Percentiles rank a stretch among this genome's conserved stretches.
Evolutionary conservation across 2,113 vertebrate species (phyloP).

Genomic region (Semicossyphus pulcher): DNA sequence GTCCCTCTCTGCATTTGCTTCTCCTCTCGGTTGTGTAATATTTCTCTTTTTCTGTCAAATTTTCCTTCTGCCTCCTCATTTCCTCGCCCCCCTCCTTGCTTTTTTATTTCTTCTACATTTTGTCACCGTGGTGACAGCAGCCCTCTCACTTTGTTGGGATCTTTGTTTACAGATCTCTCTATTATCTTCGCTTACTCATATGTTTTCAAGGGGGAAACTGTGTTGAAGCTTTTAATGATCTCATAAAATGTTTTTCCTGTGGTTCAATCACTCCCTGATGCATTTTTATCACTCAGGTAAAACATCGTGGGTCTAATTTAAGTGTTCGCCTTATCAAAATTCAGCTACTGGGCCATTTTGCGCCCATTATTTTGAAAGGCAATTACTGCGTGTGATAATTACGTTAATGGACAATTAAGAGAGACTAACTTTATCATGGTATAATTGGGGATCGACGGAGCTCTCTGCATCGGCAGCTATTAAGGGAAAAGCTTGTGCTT

Average conservation of each 20-base stretch:
- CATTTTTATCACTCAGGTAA: conserved; percentile 71
- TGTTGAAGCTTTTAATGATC: conserved; percentile 65
- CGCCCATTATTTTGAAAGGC: conserved; percentile 75
- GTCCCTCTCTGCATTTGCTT: conserved; percentile 28
- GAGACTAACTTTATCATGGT: conserved; percentile 62
- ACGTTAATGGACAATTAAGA: conserved; percentile 72
- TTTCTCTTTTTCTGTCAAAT: not conserved
- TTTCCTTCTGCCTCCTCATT: not conserved
- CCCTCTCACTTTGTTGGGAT: conserved; percentile 1
- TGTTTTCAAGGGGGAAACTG: conserved; percentile 38
- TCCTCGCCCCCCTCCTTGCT: not conserved
- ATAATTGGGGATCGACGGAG: conserved; percentile 66
- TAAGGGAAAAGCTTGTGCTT: conserved; percentile 50
- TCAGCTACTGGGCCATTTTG: conserved; percentile 57
- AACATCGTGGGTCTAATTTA: conserved; percentile 71
- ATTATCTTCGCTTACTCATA: conserved; percentile 12
- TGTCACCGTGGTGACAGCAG: not conserved
- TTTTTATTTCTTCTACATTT: conserved; percentile 4
- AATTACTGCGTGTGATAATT: conserved; percentile 74
- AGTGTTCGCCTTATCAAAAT: conserved; percentile 64
- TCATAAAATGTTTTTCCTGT: conserved; percentile 35
- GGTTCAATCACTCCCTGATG: conserved; percentile 60
- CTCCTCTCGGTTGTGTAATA: conserved; percentile 2
- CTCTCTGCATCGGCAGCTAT: conserved; percentile 56
- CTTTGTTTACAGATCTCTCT: conserved; percentile 44